Conservation (phyloP, 2,888 invertebrate species). For the Colostygia pectinataria region DNA sequence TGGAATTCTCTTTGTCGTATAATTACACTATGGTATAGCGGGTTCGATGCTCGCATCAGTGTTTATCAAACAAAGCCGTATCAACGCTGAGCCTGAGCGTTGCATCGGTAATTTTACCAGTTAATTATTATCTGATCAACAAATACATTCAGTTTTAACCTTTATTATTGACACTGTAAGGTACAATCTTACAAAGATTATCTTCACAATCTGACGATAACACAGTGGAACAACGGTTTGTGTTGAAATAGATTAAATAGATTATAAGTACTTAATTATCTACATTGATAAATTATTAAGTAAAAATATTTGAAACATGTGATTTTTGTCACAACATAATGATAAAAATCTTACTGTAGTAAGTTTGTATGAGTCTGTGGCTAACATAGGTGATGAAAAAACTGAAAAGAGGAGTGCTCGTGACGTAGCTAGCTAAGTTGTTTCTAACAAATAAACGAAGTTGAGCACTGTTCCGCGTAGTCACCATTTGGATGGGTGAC, state of each 20-base stretch:
- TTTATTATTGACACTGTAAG: neutral
- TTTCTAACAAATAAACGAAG: too few species aligned
- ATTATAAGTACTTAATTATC: too few species aligned
- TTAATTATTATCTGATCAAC: neutral
- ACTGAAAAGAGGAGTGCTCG: too few species aligned
- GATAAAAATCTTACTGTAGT: too few species aligned
- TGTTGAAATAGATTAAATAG: constrained; percentile 8
- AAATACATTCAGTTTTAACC: neutral
- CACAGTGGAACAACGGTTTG: neutral
- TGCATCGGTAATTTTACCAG: neutral
- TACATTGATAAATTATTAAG: constrained; percentile 13
- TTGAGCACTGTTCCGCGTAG: too few species aligned
- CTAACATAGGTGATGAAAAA: too few species aligned
- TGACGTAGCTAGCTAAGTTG: too few species aligned
- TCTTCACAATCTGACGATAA: constrained; percentile 6
- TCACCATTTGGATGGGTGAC: too few species aligned
- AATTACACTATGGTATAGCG: neutral
- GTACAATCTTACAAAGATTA: neutral
- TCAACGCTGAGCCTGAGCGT: neutral
- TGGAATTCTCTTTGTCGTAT: too few species aligned
- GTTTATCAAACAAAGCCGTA: neutral
- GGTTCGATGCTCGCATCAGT: constrained; percentile 4
- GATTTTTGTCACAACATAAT: neutral
- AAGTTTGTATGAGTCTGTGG: too few species aligned
- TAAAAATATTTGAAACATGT: constrained; percentile 2